Base-by-base conservation (phyloP, 2,113 vertebrate species). In the Rhea americana region DNA sequence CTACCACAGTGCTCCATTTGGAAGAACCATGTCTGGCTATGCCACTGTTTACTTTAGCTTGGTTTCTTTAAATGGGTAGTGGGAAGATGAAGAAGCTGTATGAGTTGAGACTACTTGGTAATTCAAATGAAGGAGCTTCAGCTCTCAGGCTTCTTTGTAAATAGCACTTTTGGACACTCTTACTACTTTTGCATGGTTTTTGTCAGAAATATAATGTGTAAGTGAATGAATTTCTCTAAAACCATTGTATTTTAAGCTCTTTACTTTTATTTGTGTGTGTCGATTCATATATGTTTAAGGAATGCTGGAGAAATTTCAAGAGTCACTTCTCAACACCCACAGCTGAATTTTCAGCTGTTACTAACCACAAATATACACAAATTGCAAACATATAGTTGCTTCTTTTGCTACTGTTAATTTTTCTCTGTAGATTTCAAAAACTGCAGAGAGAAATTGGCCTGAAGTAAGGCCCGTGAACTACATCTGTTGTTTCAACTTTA, bases 291-390 rank as follows among this genome's bases (percentile, higher is more conserved):
- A 32, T 50, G 21, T 43, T 93, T 59, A 89, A 72, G 71, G 48
- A 30, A 73, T 50, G 61, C 45, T 89, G 82, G 30, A 53, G 72
- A 67, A 91, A 55, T 59, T 87, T 82, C 43, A 65, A n/a, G 51
- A 51, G 39, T 0, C 1, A 72, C 88, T 93, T 93, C 80, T 93
- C 51, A 59, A 32, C n/a, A 59, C 13, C 19, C 45, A 85, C 65
- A 78, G 51, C 56, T 58, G 20, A 72, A 53, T 73, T 48, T 32
- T 82, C 39, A 87, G 63, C 63, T 77, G 80, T 90, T 43, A 24
- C 32, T 87, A 65, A 35, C 30, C 4, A 4, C 32, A 18, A 35
- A 35, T 35, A 35, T 35, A 35, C 35, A 24, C 0, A 0, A 11
- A 22, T 43, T 35, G 35, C 35, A 35, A 35, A 41, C 58, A 16